A percentile compares a stretch with the other conserved stretches of the same genome.
phyloP scores from a whole-genome alignment of 2,113 vertebrate species.

The Hemicordylus capensis region DNA sequence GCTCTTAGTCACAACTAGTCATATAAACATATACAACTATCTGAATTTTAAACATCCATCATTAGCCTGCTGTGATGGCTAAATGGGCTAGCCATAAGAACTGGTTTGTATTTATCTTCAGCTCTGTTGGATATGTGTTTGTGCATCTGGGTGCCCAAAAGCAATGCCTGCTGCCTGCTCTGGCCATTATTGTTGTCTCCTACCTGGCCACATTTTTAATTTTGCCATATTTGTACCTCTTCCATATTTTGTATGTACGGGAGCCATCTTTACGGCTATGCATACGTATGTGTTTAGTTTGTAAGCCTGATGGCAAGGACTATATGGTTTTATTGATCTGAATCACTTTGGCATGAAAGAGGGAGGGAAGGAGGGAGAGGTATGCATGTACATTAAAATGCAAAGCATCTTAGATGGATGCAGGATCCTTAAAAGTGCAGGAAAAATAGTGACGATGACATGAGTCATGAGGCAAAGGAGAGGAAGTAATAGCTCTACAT shows the following conservation, averaged over 20 bases:
- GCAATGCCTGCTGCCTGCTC: not conserved
- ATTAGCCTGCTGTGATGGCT: not conserved
- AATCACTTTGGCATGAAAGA: no score
- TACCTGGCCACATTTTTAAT: not conserved
- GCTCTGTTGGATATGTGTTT: not conserved
- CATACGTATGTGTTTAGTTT: not conserved
- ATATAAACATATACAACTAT: not conserved
- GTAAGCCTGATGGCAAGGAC: no score
- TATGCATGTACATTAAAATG: not conserved
- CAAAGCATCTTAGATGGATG: slow-evolving; percentile 57
- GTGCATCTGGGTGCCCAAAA: not conserved
- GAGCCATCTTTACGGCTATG: not conserved
- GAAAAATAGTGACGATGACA: slow-evolving; percentile 35
- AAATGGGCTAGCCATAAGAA: no score
- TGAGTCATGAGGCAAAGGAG: slow-evolving; percentile 31
- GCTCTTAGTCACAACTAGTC: no score
- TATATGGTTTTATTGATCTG: no score
- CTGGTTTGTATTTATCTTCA: not conserved
- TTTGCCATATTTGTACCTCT: not conserved
- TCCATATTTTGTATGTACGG: not conserved
- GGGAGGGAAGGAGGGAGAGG: no score
- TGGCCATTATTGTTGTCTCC: not conserved
- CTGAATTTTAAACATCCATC: not conserved
- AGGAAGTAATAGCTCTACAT: slow-evolving; percentile 5
- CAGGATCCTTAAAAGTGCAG: slow-evolving; percentile 27